Evolutionary conservation across 2,113 vertebrate genomes (phyloP), one percentile per base, ranked within the genome.

Genomic region (Brachyistius frenatus): DNA sequence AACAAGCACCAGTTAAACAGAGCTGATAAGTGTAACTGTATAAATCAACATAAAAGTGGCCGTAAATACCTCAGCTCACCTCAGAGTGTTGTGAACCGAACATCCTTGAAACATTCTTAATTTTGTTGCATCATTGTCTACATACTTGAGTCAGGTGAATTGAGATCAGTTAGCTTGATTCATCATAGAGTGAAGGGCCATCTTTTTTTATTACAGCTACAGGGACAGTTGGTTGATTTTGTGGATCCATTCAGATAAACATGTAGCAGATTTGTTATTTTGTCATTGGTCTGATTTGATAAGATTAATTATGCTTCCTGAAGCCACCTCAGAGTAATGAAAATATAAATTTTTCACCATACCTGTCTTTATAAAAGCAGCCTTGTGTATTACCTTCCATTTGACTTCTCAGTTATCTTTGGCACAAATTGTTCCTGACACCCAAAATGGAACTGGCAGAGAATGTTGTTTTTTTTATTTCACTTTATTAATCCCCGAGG

Each of bases 71-170:
- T 63, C 39, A 52, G 57, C 30, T 31, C 23, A 11, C 44, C 33
- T 61, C 53, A 53, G 32, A n/a, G 49, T 61, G 44, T 31, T 4
- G 1, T 66, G 71, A 57, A 31, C 32, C 36, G 44, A 33, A 53
- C 36, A 65, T 54, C 23, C 15, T 5, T 76, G 36, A 76, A 41
- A 37, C 3, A 5, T 4, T 57, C 30, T n/a, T 50, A 0, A 50
- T 14, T 52, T 72, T 39, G 16, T 9, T 39, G 23, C n/a, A 60
- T 44, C 54, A 69, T n/a, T 1, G 13, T 16, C 30, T 32, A 10
- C 4, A 41, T 69, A 52, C 56, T 44, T 55, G 23, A 32, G 65
- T 69, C 60, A 76, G 46, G 60, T 65, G 66, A 15, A 41, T n/a
- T 56, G 33, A 41, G 33, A 32, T 53, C 4, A 8, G 35, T 54